phyloP scores from a whole-genome alignment of 1,140 invertebrate genomes.

The Drosophila sulfurigaster region DNA sequence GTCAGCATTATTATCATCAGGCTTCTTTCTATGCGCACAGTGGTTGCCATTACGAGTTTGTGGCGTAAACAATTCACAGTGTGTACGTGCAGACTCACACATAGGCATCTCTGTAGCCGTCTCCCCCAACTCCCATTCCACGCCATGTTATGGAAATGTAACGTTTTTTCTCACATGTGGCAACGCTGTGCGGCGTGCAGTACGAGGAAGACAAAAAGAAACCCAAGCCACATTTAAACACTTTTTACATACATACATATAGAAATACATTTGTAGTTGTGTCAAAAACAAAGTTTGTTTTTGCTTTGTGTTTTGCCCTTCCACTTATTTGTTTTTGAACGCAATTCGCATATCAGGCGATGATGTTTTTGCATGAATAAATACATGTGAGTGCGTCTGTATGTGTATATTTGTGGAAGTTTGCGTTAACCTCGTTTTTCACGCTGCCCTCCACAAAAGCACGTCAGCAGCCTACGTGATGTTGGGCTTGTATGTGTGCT shows the following conservation, averaged over 20 bases:
- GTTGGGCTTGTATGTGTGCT: conserved; percentile 39
- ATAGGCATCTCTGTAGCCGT: conserved; percentile 8
- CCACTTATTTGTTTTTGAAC: conserved; percentile 68
- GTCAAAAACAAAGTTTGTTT: conserved; percentile 50
- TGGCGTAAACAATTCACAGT: conserved; percentile 13
- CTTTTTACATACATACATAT: conserved; percentile 20
- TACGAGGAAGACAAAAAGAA: conserved; percentile 23
- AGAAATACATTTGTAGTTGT: conserved; percentile 35
- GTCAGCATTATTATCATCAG: conserved; percentile 22
- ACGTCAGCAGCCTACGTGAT: conserved; percentile 70
- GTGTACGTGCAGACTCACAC: conserved; percentile 58
- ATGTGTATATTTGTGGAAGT: conserved; percentile 27
- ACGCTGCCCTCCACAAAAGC: conserved; percentile 49
- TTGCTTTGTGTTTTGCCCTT: conserved; percentile 62
- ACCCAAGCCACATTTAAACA: conserved; percentile 38
- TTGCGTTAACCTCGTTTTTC: conserved; percentile 61
- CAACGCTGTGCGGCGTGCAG: conserved; percentile 52
- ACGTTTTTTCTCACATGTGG: conserved; percentile 63
- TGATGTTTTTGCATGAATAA: conserved; percentile 42
- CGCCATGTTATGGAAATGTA: conserved; percentile 43
- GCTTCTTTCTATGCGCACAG: not conserved
- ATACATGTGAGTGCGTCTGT: conserved; percentile 21
- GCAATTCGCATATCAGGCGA: conserved; percentile 74
- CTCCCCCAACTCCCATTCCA: not conserved
- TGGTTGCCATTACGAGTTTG: conserved; percentile 7